A percentile compares a stretch with the other conserved stretches of the same genome.
Conservation (phyloP, 30 jellyfish, hydroid and myxozoan genomes). For the Hydractinia echinata region DNA sequence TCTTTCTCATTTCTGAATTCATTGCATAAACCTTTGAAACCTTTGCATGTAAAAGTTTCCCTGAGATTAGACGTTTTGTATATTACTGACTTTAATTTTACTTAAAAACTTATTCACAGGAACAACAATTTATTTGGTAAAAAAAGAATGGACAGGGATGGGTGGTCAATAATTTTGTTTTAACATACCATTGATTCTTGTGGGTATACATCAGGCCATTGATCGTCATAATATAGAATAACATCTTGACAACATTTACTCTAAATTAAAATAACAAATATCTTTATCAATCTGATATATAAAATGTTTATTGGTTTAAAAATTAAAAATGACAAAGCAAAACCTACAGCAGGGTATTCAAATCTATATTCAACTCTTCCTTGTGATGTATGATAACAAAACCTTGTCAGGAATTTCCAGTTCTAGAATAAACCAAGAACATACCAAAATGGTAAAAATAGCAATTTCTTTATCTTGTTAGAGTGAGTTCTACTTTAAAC, state of each 20-base stretch:
- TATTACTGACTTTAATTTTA: no score
- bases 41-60: no score
- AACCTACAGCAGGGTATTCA: conserved; percentile 79
- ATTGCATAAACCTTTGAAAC: no score
- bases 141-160: neutral
- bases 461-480: no score
- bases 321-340: neutral
- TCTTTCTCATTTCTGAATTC: no score
- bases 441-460: no score
- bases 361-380: conserved; percentile 57
- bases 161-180: neutral
- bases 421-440: conserved; percentile 38
- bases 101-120: no score
- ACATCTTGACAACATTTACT: conserved; percentile 48
- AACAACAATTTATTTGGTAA: no score
- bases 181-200: conserved; percentile 48
- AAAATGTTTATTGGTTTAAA: neutral
- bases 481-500: no score
- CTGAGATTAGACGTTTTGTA: no score
- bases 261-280: conserved; percentile 5
- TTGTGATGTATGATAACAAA: conserved; percentile 49
- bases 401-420: conserved; percentile 71
- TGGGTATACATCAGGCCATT: conserved; percentile 83
- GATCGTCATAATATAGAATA: conserved; percentile 81
- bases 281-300: neutral